These are phyloP conservation scores for Scophthalmus maximus DNA, from an alignment of 2,113 vertebrate species.

Conservation along the genomic window DNA sequence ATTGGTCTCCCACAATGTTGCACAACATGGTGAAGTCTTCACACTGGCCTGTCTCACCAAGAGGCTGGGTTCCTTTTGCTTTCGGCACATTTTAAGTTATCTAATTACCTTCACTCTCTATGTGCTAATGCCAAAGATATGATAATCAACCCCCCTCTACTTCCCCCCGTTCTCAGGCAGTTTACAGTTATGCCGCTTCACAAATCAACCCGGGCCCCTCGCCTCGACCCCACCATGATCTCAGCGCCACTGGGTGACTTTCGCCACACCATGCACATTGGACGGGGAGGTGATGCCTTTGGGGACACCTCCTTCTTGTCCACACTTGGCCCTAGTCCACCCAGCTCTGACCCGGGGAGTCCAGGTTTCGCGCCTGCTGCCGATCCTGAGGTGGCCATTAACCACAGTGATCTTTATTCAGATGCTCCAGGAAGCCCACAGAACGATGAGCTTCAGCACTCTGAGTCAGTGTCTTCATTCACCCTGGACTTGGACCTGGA, in stretches of 20 bases:
- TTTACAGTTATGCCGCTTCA: conserved; percentile 86
- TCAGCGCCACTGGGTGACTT: conserved; percentile 90
- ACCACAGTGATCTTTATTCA: conserved; percentile 41
- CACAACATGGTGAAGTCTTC: conserved; percentile 64
- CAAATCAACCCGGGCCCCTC: conserved; percentile 84
- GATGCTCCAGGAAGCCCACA: conserved; percentile 38
- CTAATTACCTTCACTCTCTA: neutral
- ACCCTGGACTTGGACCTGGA: conserved; percentile 87
- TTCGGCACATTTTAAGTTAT: neutral
- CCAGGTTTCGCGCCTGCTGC: conserved; percentile 21
- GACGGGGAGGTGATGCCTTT: conserved; percentile 89
- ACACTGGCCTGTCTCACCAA: conserved; percentile 38
- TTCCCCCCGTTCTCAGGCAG: conserved; percentile 9
- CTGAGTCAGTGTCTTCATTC: conserved; percentile 79
- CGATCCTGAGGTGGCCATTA: conserved; percentile 35
- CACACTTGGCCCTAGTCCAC: conserved; percentile 77
- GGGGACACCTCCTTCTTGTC: conserved; percentile 91
- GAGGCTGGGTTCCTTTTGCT: neutral
- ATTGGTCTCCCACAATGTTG: conserved; percentile 69
- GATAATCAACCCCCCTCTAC: neutral
- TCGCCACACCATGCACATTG: conserved; percentile 92
- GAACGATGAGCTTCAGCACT: conserved; percentile 66
- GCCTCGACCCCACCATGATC: conserved; percentile 88
- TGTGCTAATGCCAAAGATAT: neutral
- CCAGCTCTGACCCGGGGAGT: conserved; percentile 52